phyloP scores from a whole-genome alignment of 2,113 vertebrate genomes.

The Hypomesus transpacificus region DNA sequence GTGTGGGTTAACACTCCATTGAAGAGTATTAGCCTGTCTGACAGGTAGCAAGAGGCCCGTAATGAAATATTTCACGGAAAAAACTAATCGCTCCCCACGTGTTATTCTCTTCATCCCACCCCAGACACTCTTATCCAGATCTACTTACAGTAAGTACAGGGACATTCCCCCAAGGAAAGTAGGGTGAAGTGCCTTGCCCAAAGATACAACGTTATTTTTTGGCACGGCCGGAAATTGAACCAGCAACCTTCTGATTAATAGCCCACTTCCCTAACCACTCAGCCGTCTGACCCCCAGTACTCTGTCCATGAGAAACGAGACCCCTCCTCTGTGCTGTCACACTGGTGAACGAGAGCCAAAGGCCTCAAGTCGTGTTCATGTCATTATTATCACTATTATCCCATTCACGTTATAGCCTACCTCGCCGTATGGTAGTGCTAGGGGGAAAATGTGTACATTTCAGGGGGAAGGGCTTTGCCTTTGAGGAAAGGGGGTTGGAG shows the following conservation, averaged over 20 bases:
- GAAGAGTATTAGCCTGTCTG: conserved; percentile 40
- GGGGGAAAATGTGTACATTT: too few relatives aligned
- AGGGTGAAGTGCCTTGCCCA: too few relatives aligned
- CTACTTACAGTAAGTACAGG: too few relatives aligned
- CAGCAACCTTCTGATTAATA: too few relatives aligned
- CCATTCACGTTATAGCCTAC: conserved; percentile 3
- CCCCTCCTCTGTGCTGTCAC: conserved; percentile 34
- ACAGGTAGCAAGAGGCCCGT: conserved; percentile 37
- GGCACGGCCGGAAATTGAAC: too few relatives aligned
- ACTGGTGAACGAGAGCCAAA: conserved; percentile 21
- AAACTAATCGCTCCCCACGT: conserved; percentile 59
- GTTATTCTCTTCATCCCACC: conserved; percentile 61
- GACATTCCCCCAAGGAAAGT: too few relatives aligned
- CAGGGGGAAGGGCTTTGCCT: conserved; percentile 25
- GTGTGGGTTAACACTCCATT: conserved; percentile 33
- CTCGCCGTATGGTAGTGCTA: neutral
- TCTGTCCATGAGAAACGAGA: conserved; percentile 37
- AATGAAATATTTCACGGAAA: conserved; percentile 56
- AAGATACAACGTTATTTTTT: too few relatives aligned
- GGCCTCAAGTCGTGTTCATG: conserved; percentile 8
- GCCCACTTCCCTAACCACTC: too few relatives aligned
- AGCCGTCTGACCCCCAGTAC: too few relatives aligned
- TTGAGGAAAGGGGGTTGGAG: conserved; percentile 46
- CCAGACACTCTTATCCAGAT: too few relatives aligned
- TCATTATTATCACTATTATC: conserved; percentile 24